Percentiles rank a stretch among this genome's conserved stretches.
These are phyloP conservation scores for Dryomyza anilis DNA, from an alignment of 2,888 invertebrate genomes.

Conservation along the genomic window DNA sequence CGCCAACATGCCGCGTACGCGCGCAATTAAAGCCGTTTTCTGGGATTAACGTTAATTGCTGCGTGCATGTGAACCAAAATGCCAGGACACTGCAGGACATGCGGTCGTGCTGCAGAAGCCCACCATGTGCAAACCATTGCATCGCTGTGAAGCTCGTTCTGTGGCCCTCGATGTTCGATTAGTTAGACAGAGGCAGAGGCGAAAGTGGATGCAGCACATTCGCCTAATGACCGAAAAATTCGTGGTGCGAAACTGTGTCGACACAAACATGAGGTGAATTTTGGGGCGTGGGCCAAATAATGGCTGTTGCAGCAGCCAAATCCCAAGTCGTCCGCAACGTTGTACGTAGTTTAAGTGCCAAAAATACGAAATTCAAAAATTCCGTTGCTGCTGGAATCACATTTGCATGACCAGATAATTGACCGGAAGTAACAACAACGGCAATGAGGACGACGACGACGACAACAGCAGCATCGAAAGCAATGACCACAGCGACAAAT, in stretches of 20 bases:
- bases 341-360: constrained; percentile 7
- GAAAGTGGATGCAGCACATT: not conserved
- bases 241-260: not conserved
- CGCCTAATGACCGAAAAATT: constrained; percentile 17
- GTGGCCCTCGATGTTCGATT: not conserved
- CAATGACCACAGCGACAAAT: constrained; percentile 16
- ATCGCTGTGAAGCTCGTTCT: no score
- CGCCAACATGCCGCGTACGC: constrained; percentile 4
- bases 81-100: not conserved
- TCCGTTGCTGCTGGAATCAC: constrained; percentile 13
- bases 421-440: constrained; percentile 29
- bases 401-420: constrained; percentile 33
- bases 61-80: constrained; percentile 6
- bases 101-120: no score
- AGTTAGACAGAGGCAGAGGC: not conserved
- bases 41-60: constrained; percentile 31
- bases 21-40: constrained; percentile 24
- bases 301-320: not conserved
- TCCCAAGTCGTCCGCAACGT: not conserved
- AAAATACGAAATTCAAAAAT: constrained; percentile 8
- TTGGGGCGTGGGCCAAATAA: not conserved
- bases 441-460: not conserved
- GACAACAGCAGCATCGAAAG: not conserved
- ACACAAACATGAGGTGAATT: not conserved
- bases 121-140: no score